Evolutionary conservation across 2,888 invertebrate genomes (phyloP).

Genomic region (Limnephilus lunatus): DNA sequence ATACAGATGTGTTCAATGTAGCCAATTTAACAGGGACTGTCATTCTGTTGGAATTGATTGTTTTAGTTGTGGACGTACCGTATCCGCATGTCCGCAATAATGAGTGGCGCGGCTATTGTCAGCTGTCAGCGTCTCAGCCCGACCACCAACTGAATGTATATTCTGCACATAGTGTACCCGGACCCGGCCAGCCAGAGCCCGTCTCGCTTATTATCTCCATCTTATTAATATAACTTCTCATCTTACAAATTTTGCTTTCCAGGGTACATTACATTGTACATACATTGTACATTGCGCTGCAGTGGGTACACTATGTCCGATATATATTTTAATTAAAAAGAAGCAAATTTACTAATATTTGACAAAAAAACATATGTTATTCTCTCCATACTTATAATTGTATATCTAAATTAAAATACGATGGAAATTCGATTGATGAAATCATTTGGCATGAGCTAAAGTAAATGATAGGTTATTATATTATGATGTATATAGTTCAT

Average conservation of each 20-base stretch:
- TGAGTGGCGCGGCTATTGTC: background rate
- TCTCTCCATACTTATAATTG: slow-evolving; percentile 65
- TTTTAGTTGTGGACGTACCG: slow-evolving; percentile 34
- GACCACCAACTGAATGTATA: slow-evolving; percentile 35
- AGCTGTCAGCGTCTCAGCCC: slow-evolving; percentile 8
- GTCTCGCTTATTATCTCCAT: background rate
- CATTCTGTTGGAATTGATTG: slow-evolving; percentile 29
- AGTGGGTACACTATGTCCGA: slow-evolving; percentile 57
- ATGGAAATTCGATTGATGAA: slow-evolving; percentile 41
- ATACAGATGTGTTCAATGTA: slow-evolving; percentile 66
- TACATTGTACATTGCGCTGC: no score
- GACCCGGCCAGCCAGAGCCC: background rate
- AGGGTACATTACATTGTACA: slow-evolving; percentile 8
- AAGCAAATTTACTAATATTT: slow-evolving; percentile 55
- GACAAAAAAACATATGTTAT: slow-evolving; percentile 61
- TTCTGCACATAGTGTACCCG: slow-evolving; percentile 36
- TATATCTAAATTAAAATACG: slow-evolving; percentile 64
- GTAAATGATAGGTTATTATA: slow-evolving; percentile 62
- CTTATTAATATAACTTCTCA: background rate
- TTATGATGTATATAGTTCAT: slow-evolving; percentile 59
- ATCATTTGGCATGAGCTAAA: slow-evolving; percentile 59
- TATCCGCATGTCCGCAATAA: background rate
- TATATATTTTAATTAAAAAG: slow-evolving; percentile 56
- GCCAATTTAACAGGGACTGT: slow-evolving; percentile 60
- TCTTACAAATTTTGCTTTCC: slow-evolving; percentile 7